Evolutionary conservation across 2,888 invertebrate species (phyloP).

Genomic region (Hofmannophila pseudospretella): DNA sequence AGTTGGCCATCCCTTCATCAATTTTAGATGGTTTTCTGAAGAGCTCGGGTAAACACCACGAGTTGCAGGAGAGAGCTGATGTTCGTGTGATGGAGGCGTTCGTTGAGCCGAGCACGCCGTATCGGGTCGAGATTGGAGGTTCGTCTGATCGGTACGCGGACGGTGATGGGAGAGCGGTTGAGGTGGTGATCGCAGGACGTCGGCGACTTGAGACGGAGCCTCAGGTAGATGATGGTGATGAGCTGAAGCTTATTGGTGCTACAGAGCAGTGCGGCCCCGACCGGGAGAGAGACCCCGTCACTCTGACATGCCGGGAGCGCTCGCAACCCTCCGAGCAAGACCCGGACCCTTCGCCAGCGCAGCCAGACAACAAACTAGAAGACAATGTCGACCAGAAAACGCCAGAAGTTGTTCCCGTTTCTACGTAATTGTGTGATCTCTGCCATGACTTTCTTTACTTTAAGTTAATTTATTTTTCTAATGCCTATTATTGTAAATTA

Average conservation of each 20-base stretch:
- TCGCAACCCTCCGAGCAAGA: constrained; percentile 4
- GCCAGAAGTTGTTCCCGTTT: constrained; percentile 43
- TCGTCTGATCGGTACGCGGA: constrained; percentile 34
- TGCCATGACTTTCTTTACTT: constrained; percentile 18
- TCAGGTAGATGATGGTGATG: constrained; percentile 37
- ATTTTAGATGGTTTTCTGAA: constrained; percentile 31
- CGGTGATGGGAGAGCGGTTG: constrained; percentile 44
- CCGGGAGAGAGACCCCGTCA: constrained; percentile 81
- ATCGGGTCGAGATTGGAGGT: constrained; percentile 80
- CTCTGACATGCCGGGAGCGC: constrained; percentile 72
- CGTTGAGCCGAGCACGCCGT: constrained; percentile 83
- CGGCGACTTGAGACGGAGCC: constrained; percentile 38
- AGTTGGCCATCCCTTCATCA: constrained; percentile 29
- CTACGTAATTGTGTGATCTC: constrained; percentile 42
- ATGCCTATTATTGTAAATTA: constrained; percentile 9
- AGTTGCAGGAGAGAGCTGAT: constrained; percentile 57
- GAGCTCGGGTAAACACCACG: constrained; percentile 22
- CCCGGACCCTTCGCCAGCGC: constrained; percentile 8
- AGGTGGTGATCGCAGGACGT: constrained; percentile 59
- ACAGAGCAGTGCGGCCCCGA: constrained; percentile 87
- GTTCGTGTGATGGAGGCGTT: constrained; percentile 71
- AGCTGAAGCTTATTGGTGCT: constrained; percentile 80
- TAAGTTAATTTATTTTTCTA: constrained; percentile 43
- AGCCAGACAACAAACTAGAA: constrained; percentile 6
- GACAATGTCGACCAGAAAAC: constrained; percentile 17